Evolutionary conservation across 2,113 vertebrate genomes (phyloP), one percentile per base, ranked within the genome.

Genomic region (Struthidea cinerea): DNA sequence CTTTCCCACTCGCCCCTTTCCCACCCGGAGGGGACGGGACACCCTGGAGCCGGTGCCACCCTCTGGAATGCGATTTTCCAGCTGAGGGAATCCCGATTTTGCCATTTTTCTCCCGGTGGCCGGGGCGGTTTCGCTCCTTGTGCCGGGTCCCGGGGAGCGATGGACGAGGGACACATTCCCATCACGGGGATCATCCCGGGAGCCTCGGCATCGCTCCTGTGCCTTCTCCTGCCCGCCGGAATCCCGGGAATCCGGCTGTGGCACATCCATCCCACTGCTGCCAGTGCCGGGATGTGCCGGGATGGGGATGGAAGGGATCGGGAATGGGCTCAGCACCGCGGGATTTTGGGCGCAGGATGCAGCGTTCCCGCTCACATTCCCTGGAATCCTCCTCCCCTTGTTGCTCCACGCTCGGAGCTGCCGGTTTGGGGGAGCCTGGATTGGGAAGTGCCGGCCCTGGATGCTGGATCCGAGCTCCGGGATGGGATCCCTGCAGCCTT

Each of bases 381-480:
- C 35, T 6, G 55, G 55, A 33, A 15, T 18, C 79, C 67, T 61
- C 53, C 41, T 93, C 47, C 22, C 0, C n/a, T n/a, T n/a, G n/a
- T n/a, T n/a, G n/a, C n/a, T n/a, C n/a, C n/a, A n/a, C 12, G n/a
- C 52, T 47, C 21, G 2, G 59, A 65, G 52, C n/a, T 4, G 12
- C 1, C 6, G 50, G 0, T 37, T 30, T 27, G 7, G 42, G 37
- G 42, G 33, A 39, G 70, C 37, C 5, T 7, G 1, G 41, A 13
- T 41, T 1, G 4, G 4, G n/a, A 39, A 16, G 52, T 7, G 59
- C n/a, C 3, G 2, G 2, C 30, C 24, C 39, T 1, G 44, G 26
- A 4, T 6, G 30, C 42, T 37, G 50, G 37, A 16, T 56, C 55
- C 55, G 19, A 33, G 55, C 55, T 22, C 55, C 4, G 20, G 55